Conservation (phyloP, 1,140 invertebrate species). For the Drosophila navojoa region DNA sequence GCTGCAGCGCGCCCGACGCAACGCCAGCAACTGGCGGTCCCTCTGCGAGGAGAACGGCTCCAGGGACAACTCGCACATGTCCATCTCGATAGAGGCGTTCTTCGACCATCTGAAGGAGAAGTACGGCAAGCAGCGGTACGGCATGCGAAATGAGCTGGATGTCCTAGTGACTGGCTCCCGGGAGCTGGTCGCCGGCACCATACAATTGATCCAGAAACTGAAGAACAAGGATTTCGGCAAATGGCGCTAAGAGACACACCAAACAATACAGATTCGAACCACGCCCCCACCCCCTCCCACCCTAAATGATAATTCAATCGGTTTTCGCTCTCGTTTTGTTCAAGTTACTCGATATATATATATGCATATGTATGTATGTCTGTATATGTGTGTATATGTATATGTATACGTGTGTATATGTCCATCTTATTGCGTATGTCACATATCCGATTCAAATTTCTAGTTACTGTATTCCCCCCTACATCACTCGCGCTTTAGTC, state of each 20-base stretch:
- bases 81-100: conserved; percentile 52
- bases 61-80: conserved; percentile 55
- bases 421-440: not conserved
- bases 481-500: too few species aligned
- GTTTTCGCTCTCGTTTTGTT: not conserved
- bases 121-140: conserved; percentile 64
- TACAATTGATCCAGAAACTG: conserved; percentile 78
- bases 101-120: conserved; percentile 70
- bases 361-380: not conserved
- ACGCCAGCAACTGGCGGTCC: conserved; percentile 86
- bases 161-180: conserved; percentile 95
- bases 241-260: not conserved
- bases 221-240: conserved; percentile 29
- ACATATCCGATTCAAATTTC: too few species aligned
- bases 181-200: conserved; percentile 93
- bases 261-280: too few species aligned
- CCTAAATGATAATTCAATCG: not conserved
- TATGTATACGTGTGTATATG: not conserved
- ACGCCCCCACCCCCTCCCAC: too few species aligned
- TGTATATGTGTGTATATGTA: not conserved
- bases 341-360: not conserved
- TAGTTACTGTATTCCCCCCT: too few species aligned
- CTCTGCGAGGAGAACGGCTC: conserved; percentile 66
- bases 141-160: conserved; percentile 84
- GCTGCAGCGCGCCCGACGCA: conserved; percentile 85